Conservation (phyloP, 2,113 vertebrate species). For the Odocoileus hemionus region DNA sequence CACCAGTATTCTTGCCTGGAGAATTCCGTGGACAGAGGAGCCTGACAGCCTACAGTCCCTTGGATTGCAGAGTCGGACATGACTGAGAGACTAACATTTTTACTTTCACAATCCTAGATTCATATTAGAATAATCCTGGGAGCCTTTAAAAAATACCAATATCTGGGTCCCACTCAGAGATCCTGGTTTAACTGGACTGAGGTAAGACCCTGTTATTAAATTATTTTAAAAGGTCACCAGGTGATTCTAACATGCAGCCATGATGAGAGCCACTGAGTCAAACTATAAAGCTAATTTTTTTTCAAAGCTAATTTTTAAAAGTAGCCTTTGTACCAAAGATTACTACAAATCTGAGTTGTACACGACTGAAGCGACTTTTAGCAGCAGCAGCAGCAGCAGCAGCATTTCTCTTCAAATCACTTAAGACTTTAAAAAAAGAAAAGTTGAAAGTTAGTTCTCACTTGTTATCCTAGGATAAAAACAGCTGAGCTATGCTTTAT, state of each 20-base stretch:
- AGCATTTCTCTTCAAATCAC: background rate
- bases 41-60: background rate
- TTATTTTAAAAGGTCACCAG: conserved; percentile 7
- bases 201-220: conserved; percentile 1
- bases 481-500: background rate
- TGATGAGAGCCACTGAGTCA: background rate
- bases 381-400: too few species aligned
- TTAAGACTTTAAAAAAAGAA: background rate
- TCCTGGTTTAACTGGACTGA: background rate
- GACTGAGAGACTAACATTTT: background rate
- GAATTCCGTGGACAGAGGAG: background rate
- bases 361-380: too few species aligned
- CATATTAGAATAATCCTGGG: background rate
- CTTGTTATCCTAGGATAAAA: conserved; percentile 33
- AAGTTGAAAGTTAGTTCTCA: conserved; percentile 27
- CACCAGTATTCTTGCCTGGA: background rate
- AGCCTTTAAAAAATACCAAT: background rate
- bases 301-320: background rate
- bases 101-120: background rate
- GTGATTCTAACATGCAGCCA: conserved; percentile 12
- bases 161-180: background rate
- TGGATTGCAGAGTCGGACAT: background rate
- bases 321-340: background rate
- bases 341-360: background rate
- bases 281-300: background rate